Evolutionary conservation across 2,797 vertebrate species (phyloP), one percentile per base, ranked within the genome.

Genomic region (Psittacula echo): DNA sequence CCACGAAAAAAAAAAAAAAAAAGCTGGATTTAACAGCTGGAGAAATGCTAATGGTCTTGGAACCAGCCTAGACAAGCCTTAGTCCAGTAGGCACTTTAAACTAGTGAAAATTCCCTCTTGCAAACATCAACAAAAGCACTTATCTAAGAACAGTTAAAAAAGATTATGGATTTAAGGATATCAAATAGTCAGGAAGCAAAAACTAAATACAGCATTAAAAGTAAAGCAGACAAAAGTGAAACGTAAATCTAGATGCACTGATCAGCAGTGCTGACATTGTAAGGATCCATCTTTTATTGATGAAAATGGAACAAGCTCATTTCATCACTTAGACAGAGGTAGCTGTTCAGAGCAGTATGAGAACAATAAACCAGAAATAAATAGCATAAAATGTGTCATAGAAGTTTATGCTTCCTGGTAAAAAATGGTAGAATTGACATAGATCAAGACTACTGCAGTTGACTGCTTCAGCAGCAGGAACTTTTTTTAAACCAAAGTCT

Each of bases 281-380:
- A 72, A 47, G 27, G 90, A 90, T 45, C 66, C 18, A 53, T 92
- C 27, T 79, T 94, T 76, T 89, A 73, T 51, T 84, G 84, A 90
- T 88, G 92, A 44, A 81, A 85, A 68, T 85, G 87, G 50, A 90
- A 71, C 22, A 86, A 86, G 29, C n/a, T 90, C 10, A 60, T 87
- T 93, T 90, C 24, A 66, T 73, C 64, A 72, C 50, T 81, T 91
- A 53, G 90, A 62, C 61, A 53, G 51, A 65, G 24, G 37, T 44
- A 83, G 62, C 44, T 89, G 61, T 68, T 95, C 75, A 76, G 75
- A 91, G 72, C 9, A 27, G 44, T 41, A 60, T 45, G 41, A 87
- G 75, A 87, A 81, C 34, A 86, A 65, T 47, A 87, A 85, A 58
- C 34, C 17, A 76, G 47, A 88, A 94, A 82, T 34, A 78, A 58